phyloP scores from a whole-genome alignment of 2,888 invertebrate species.

The Metellina segmentata region DNA sequence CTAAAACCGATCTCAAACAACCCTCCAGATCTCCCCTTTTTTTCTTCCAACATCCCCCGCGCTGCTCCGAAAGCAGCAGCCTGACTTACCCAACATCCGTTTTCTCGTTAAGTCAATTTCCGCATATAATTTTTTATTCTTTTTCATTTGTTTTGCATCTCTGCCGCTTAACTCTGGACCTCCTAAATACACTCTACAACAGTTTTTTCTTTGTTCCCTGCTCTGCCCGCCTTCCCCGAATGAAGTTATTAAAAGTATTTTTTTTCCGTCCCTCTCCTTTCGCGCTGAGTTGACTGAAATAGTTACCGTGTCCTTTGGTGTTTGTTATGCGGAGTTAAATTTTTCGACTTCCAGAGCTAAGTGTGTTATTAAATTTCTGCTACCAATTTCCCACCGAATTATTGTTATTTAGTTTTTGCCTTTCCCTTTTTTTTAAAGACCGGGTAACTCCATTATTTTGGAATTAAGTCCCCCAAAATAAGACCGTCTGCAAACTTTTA shows the following conservation, averaged over 20 bases:
- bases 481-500: conserved; percentile 42
- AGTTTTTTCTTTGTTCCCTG: background rate
- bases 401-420: conserved; percentile 16
- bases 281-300: conserved; percentile 62
- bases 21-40: background rate
- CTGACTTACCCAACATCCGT: conserved; percentile 61
- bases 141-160: conserved; percentile 17
- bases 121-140: conserved; percentile 65
- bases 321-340: conserved; percentile 65
- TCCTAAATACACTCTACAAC: conserved; percentile 19
- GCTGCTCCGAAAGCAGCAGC: conserved; percentile 3
- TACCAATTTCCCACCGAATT: conserved; percentile 50
- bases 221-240: background rate
- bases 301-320: conserved; percentile 21
- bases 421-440: conserved; percentile 47
- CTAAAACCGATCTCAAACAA: conserved; percentile 50
- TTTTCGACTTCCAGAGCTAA: conserved; percentile 35
- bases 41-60: background rate
- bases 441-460: conserved; percentile 75
- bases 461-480: conserved; percentile 68
- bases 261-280: conserved; percentile 38
- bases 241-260: conserved; percentile 37
- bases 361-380: conserved; percentile 72
- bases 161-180: background rate
- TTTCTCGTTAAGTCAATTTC: conserved; percentile 70